Evolutionary conservation across 2,113 vertebrate species (phyloP).

Genomic region (Manacus vitellinus): DNA sequence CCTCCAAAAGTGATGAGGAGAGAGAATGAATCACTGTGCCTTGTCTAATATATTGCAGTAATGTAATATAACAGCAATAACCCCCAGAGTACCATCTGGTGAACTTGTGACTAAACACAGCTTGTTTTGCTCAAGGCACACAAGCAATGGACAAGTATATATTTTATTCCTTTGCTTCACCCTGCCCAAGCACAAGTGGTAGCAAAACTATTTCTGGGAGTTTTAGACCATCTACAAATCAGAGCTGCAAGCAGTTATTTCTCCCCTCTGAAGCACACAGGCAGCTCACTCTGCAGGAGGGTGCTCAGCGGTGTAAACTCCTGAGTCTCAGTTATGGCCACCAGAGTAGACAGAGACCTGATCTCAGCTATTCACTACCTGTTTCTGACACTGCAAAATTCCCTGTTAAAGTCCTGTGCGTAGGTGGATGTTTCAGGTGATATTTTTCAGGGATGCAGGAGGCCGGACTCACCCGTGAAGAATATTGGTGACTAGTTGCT

Average conservation of each 20-base stretch:
- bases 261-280: background rate
- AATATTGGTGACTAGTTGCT: background rate
- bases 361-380: background rate
- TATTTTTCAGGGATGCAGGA: background rate
- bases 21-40: slow-evolving; percentile 35
- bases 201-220: slow-evolving; percentile 18
- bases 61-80: slow-evolving; percentile 60
- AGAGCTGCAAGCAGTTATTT: background rate
- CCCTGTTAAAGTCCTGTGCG: background rate
- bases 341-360: background rate
- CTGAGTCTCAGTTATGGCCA: background rate
- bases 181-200: background rate
- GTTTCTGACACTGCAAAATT: background rate
- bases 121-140: slow-evolving; percentile 52
- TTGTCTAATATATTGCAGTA: slow-evolving; percentile 49
- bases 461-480: background rate
- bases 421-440: background rate
- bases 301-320: background rate
- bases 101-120: slow-evolving; percentile 60
- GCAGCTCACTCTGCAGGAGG: background rate
- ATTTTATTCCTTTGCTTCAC: slow-evolving; percentile 22
- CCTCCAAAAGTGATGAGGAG: slow-evolving; percentile 17
- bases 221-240: background rate
- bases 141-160: background rate
- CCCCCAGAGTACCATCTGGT: slow-evolving; percentile 63